phyloP scores from a whole-genome alignment of 1,140 invertebrate species.

The Apis florea region DNA sequence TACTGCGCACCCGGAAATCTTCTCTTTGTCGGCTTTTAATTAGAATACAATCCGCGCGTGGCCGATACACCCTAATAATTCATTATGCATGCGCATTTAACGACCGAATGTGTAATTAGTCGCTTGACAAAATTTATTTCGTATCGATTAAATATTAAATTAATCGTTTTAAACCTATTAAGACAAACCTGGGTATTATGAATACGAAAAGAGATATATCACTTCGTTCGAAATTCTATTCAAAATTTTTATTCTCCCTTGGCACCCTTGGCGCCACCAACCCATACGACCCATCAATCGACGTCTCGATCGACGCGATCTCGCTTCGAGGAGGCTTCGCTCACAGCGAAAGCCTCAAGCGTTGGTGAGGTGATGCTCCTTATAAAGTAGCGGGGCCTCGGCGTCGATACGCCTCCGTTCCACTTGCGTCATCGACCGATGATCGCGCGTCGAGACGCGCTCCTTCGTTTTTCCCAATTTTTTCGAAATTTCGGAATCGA shows the following conservation, averaged over 20 bases:
- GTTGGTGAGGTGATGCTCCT: conserved; percentile 71
- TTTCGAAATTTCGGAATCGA: neutral
- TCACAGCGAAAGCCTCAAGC: conserved; percentile 56
- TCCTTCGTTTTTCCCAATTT: conserved; percentile 39
- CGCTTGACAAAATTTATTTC: neutral
- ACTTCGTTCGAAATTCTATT: too few relatives aligned
- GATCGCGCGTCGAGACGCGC: conserved; percentile 58
- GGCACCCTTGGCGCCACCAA: neutral
- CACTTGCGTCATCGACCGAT: conserved; percentile 70
- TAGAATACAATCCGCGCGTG: conserved; percentile 39
- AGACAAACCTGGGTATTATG: too few relatives aligned
- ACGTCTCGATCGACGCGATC: conserved; percentile 35
- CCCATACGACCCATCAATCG: neutral
- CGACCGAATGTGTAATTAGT: conserved; percentile 9
- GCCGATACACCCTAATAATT: conserved; percentile 20
- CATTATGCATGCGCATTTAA: neutral
- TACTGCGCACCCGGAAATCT: conserved; percentile 24
- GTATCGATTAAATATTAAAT: neutral
- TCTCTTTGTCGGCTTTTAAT: conserved; percentile 38
- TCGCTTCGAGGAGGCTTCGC: conserved; percentile 38
- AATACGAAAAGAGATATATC: too few relatives aligned
- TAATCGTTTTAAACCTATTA: neutral
- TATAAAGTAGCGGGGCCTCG: conserved; percentile 73
- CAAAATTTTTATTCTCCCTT: too few relatives aligned
- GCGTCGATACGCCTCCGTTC: conserved; percentile 69